Conservation (phyloP, 2,113 vertebrate species). For the Sinocyclocheilus anshuiensis region DNA sequence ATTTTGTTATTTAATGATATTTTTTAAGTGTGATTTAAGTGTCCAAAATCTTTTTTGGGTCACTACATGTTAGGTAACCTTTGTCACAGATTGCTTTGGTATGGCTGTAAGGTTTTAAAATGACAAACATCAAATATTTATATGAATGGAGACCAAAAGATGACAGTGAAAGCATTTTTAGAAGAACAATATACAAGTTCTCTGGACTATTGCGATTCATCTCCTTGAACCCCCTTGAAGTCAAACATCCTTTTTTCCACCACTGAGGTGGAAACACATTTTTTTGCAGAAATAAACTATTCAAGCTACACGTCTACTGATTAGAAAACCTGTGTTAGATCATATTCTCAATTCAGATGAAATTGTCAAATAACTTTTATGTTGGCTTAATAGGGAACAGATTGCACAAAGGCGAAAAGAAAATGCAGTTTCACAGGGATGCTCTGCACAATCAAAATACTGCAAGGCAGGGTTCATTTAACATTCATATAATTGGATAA, state of each 20-base stretch:
- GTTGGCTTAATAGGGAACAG: constrained; percentile 69
- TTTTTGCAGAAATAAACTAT: constrained; percentile 63
- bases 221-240: background rate
- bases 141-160: background rate
- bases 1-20: background rate
- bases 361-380: constrained; percentile 71
- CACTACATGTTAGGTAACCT: background rate
- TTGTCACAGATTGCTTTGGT: background rate
- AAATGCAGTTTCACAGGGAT: constrained; percentile 63
- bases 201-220: background rate
- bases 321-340: constrained; percentile 73
- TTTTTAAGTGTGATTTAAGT: background rate
- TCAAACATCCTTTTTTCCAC: constrained; percentile 52
- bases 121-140: background rate
- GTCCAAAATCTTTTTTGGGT: background rate
- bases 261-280: constrained; percentile 60
- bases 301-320: constrained; percentile 70
- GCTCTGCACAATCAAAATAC: constrained; percentile 62
- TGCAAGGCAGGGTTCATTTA: constrained; percentile 66
- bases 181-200: background rate
- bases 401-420: constrained; percentile 71
- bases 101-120: background rate
- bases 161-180: background rate
- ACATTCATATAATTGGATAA: constrained; percentile 70
- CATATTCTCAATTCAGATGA: constrained; percentile 71